Percentiles rank a stretch among this genome's conserved stretches.
Evolutionary conservation across 2,113 vertebrate species (phyloP).

Genomic region (Sturnus vulgaris): DNA sequence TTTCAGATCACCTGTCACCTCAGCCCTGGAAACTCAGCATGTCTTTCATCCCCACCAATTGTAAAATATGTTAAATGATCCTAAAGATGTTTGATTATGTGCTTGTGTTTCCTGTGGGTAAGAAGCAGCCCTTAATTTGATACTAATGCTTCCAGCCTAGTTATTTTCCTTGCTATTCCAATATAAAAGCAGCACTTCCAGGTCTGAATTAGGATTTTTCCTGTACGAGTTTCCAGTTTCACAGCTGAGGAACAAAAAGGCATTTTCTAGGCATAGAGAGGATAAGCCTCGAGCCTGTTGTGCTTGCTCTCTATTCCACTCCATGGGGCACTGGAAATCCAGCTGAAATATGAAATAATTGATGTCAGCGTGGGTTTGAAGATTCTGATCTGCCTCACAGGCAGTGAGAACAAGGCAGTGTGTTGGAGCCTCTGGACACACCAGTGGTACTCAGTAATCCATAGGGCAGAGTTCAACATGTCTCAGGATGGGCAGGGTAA

Average conservation of each 20-base stretch:
- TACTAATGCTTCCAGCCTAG: neutral
- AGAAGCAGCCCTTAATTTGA: neutral
- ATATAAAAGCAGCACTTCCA: neutral
- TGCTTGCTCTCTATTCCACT: neutral
- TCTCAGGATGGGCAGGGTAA: neutral
- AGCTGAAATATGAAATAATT: neutral
- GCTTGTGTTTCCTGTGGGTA: neutral
- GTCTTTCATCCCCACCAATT: neutral
- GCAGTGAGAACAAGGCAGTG: fast-evolving
- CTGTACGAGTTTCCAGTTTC: neutral
- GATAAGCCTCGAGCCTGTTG: neutral
- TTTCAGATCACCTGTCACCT: neutral
- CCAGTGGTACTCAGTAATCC: neutral
- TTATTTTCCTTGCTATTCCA: neutral
- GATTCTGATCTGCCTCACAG: fast-evolving
- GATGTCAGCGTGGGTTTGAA: neutral
- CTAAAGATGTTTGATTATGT: neutral
- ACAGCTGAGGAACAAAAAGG: neutral
- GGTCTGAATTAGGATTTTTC: neutral
- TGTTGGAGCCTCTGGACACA: neutral
- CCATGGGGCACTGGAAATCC: neutral
- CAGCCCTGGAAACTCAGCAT: neutral
- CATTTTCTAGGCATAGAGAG: neutral
- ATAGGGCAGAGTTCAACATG: neutral
- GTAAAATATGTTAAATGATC: neutral